Conservation (phyloP, 1,140 invertebrate genomes). For the Ostrea edulis region DNA sequence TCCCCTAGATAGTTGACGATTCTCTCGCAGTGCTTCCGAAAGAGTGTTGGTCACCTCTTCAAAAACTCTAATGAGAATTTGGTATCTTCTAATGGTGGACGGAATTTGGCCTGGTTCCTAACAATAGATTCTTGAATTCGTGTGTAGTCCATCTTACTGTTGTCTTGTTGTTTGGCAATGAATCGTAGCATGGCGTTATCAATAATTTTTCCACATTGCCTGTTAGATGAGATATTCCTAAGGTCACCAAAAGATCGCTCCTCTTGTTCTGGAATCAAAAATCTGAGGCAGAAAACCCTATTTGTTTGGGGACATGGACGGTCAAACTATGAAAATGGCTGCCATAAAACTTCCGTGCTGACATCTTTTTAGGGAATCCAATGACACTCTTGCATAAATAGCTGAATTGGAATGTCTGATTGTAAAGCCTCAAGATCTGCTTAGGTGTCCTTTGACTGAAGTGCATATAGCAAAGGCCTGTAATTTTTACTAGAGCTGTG, state of each 20-base stretch:
- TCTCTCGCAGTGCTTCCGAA: slow-evolving; percentile 35
- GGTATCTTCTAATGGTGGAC: not conserved
- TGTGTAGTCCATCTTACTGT: not conserved
- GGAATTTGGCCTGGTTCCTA: slow-evolving; percentile 40
- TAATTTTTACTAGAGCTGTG: too few species aligned
- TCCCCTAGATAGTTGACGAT: slow-evolving; percentile 46
- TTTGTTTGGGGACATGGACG: slow-evolving; percentile 35
- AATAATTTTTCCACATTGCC: slow-evolving; percentile 40
- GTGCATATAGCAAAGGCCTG: too few species aligned
- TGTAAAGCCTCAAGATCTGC: slow-evolving; percentile 21
- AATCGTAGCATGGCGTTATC: slow-evolving; percentile 42
- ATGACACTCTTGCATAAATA: slow-evolving; percentile 29
- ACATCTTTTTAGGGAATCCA: slow-evolving; percentile 40
- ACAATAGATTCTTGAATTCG: slow-evolving; percentile 14
- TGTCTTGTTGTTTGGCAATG: not conserved
- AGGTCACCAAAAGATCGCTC: slow-evolving; percentile 45
- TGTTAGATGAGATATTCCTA: slow-evolving; percentile 30
- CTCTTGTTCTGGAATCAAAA: slow-evolving; percentile 43
- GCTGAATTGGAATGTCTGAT: slow-evolving; percentile 41
- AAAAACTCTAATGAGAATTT: not conserved
- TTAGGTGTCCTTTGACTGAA: slow-evolving; percentile 33
- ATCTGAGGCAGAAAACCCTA: slow-evolving; percentile 36
- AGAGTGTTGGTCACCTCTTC: not conserved
- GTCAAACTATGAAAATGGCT: slow-evolving; percentile 35
- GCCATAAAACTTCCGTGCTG: slow-evolving; percentile 27